Percentiles rank a stretch among this genome's conserved stretches.
Conservation (phyloP, 1,140 invertebrate species). For the Patella vulgata region DNA sequence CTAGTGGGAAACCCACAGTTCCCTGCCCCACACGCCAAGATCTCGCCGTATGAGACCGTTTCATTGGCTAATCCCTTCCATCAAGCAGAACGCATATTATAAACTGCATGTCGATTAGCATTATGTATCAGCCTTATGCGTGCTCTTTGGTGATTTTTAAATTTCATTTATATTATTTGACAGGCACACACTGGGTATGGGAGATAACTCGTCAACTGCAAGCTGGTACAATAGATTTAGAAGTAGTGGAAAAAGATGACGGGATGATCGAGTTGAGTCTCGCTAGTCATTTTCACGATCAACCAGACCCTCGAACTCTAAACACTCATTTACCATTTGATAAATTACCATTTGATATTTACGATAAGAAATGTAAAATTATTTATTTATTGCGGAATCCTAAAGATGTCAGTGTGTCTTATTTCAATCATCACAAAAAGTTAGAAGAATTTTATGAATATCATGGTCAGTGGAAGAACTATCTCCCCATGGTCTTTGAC, state of each 20-base stretch:
- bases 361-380: constrained; percentile 31
- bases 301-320: constrained; percentile 31
- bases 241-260: constrained; percentile 17
- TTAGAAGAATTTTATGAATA: constrained; percentile 41
- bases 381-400: constrained; percentile 42
- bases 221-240: constrained; percentile 21
- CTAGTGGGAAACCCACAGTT: too few species aligned
- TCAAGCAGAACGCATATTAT: too few species aligned
- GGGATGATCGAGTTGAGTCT: constrained; percentile 31
- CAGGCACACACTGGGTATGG: constrained; percentile 48
- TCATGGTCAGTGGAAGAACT: constrained; percentile 45
- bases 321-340: constrained; percentile 38
- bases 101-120: too few species aligned
- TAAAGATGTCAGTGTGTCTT: constrained; percentile 45
- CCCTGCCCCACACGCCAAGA: too few species aligned
- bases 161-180: neutral
- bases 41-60: too few species aligned
- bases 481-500: constrained; percentile 34
- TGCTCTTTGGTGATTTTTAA: neutral
- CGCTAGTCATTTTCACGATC: constrained; percentile 20
- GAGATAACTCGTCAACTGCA: constrained; percentile 37
- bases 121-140: too few species aligned
- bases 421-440: constrained; percentile 41
- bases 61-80: too few species aligned
- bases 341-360: constrained; percentile 20